Evolutionary conservation across 2,797 vertebrate species (phyloP), one percentile per base, ranked within the genome.

Genomic region (Danio tinwini): DNA sequence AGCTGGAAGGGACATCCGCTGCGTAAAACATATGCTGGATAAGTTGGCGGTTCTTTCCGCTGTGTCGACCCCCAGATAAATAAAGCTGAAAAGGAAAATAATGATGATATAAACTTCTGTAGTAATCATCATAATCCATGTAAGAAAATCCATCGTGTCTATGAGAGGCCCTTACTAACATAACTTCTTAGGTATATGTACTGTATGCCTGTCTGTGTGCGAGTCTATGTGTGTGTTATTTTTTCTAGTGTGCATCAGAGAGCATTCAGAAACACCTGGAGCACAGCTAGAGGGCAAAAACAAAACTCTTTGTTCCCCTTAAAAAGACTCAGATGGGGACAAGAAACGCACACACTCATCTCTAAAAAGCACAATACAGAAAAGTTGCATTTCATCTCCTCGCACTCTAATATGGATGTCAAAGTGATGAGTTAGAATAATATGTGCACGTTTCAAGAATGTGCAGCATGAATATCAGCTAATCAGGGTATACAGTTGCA

Each of bases 231-330:
- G 40, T 17, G 5, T 11, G 16, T 0, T 12, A 16, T 39, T 49
- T 50, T 67, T 58, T 68, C 19, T 42, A 58, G 42, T 44, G 13
- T 73, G 70, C 39, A 7, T 73, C 42, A 59, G 55, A 14, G 40
- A 47, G 40, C 2, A 7, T 59, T 59, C 55, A 73, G 40, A 73
- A 42, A 21, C 70, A 73, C 53, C 53, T 47, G 55, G 53, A 59
- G 17, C 42, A 45, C 69, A 58, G 69, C 69, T 69, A 72, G 69
- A 58, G 13, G 53, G 19, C 29, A 29, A 29, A 29, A 29, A n/a
- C 12, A 45, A 58, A 44, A 47, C 55, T n/a, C 4, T 21, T 8
- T 13, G 53, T 56, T 71, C 11, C 52, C 45, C 69, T 40, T 55
- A 12, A 40, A 70, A 55, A 61, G n/a, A 71, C 39, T 73, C 40